Conservation (phyloP, 2,888 invertebrate genomes). For the Lasioglossum malachurum region DNA sequence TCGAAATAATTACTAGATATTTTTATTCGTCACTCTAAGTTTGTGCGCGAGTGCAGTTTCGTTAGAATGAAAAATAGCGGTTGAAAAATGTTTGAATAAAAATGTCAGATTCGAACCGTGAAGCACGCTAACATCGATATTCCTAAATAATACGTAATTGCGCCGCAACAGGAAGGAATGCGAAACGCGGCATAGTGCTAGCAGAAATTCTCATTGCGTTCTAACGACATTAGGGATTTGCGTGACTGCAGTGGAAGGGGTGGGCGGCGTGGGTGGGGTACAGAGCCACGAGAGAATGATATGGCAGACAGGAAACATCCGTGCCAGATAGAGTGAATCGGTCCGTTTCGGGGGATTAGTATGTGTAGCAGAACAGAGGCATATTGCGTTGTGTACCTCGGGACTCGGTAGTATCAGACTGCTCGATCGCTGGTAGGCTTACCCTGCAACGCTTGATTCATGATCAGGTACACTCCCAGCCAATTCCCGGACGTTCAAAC, state of each 20-base stretch:
- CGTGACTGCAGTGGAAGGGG: not conserved
- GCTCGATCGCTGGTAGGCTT: conserved; percentile 71
- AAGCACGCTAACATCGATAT: not conserved
- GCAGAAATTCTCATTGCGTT: conserved; percentile 10
- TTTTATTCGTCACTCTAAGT: not conserved
- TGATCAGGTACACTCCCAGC: conserved; percentile 55
- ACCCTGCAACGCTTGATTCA: conserved; percentile 71
- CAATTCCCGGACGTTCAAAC: conserved; percentile 53
- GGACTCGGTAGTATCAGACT: conserved; percentile 66
- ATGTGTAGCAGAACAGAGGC: conserved; percentile 65
- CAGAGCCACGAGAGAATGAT: conserved; percentile 43
- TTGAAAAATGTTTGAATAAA: not conserved
- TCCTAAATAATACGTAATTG: not conserved
- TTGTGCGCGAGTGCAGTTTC: no score
- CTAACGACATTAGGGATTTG: conserved; percentile 6
- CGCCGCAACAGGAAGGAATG: conserved; percentile 1
- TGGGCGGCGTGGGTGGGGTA: not conserved
- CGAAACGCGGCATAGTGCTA: not conserved
- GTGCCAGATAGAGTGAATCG: conserved; percentile 63
- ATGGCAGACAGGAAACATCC: conserved; percentile 54
- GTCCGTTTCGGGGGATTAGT: conserved; percentile 71
- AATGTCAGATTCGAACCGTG: not conserved
- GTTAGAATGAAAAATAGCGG: not conserved
- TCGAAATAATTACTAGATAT: no score
- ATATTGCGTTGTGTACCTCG: conserved; percentile 68